Evolutionary conservation across 2,113 vertebrate species (phyloP), one percentile per base, ranked within the genome.

Genomic region (Carettochelys insculpta): DNA sequence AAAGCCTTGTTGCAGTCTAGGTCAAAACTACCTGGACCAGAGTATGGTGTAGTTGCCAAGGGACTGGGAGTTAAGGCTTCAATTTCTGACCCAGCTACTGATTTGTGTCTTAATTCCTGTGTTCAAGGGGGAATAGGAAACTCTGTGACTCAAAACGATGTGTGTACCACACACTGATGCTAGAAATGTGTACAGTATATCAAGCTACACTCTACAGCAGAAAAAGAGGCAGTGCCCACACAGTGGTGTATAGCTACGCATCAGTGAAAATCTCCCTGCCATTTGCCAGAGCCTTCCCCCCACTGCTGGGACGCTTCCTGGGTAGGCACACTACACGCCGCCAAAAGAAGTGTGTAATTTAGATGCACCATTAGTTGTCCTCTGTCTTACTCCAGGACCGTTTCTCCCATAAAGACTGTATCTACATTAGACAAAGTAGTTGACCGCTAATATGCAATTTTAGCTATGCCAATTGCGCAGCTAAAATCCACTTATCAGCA

Each of bases 21-120:
- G 51, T 87, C 76, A 5, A 82, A 83, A 75, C 47, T n/a, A 0
- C 38, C 25, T 2, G 1, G 85, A 81, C 0, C 0, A 47, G 4
- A 75, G 71, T 3, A 81, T 22, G 25, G 10, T 43, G 58, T 1
- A 0, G 16, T 71, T 86, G 68, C 77, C 29, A 31, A 71, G 82
- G 71, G n/a, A 3, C 4, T 2, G 34, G 19, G 61, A 90, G 65
- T 19, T 8, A 29, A 79, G 88, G 54, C 54, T 77, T 19, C n/a
- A 38, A 38, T 68, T 68, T n/a, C 61, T 22, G 61, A n/a, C n/a
- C 25, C 71, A 84, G 58, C 58, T 6, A 4, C 14, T 82, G 88
- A 22, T 95, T 61, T 61, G 85, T 85, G 85, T 58, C 83, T 45
- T 77, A 82, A 61, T 61, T 61, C 31, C 58, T 16, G 51, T 80